A percentile compares a stretch with the other conserved stretches of the same genome.
These are phyloP conservation scores for Horisme vitalbata DNA, from an alignment of 2,888 invertebrate genomes.

Conservation along the genomic window DNA sequence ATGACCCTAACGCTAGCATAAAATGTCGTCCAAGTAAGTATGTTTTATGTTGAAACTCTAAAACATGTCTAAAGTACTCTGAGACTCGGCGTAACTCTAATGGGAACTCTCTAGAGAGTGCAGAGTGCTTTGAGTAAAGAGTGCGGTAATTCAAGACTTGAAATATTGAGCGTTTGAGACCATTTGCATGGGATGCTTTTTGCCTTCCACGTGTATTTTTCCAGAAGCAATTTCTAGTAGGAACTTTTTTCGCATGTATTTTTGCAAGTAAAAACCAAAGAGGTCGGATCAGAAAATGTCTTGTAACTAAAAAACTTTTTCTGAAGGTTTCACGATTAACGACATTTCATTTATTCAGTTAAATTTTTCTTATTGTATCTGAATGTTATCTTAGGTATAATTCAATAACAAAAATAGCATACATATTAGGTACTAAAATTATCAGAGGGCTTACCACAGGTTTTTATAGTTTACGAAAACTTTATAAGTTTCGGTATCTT, in stretches of 20 bases:
- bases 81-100: conserved; percentile 31
- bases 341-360: no score
- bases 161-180: conserved; percentile 33
- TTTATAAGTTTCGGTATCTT: no score
- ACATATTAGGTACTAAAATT: no score
- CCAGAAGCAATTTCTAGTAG: conserved; percentile 4
- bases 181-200: conserved; percentile 19
- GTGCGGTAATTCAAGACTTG: conserved; percentile 32
- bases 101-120: conserved; percentile 27
- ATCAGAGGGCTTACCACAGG: no score
- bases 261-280: no score
- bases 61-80: conserved; percentile 30
- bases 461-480: no score
- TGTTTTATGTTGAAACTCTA: conserved; percentile 31
- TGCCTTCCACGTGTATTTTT: conserved; percentile 9
- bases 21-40: conserved; percentile 98
- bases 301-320: no score
- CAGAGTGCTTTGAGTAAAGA: conserved; percentile 33
- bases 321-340: no score
- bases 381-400: no score
- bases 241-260: not conserved
- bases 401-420: no score
- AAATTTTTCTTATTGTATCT: no score
- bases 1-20: conserved; percentile 86
- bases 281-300: no score